phyloP scores from a whole-genome alignment of 2,797 vertebrate genomes.

The Falco biarmicus region DNA sequence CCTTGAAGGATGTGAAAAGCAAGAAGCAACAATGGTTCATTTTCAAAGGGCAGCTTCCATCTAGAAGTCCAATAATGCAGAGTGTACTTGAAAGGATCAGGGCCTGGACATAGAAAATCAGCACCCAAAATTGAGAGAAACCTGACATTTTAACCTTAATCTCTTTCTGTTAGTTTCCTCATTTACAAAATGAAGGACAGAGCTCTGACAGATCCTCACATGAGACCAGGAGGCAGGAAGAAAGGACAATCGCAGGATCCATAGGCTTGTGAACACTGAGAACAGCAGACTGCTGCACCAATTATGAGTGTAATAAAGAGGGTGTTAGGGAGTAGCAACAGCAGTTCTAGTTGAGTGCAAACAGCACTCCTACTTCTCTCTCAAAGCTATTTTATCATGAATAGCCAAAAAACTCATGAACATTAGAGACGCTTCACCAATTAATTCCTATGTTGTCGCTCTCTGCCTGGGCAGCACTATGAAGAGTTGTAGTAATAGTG shows the following conservation, averaged over 20 bases:
- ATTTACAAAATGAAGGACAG: neutral
- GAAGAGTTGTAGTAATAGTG: neutral
- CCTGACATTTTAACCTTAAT: slow-evolving; percentile 63
- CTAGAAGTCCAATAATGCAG: slow-evolving; percentile 41
- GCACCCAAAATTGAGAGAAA: slow-evolving; percentile 49
- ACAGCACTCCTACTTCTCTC: neutral
- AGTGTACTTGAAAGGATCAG: slow-evolving; percentile 51
- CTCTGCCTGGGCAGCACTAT: neutral
- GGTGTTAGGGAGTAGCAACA: neutral
- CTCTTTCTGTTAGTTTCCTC: neutral
- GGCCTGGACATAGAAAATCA: slow-evolving; percentile 32
- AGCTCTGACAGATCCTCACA: slow-evolving; percentile 13
- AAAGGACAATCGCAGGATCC: slow-evolving; percentile 26
- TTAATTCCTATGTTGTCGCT: neutral
- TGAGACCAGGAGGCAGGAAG: neutral
- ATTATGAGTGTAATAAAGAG: slow-evolving; percentile 9
- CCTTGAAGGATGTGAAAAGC: slow-evolving; percentile 27
- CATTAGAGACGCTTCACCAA: neutral
- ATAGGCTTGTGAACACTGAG: neutral
- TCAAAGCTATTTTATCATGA: neutral
- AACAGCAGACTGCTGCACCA: neutral
- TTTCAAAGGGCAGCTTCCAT: slow-evolving; percentile 48
- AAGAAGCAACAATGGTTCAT: slow-evolving; percentile 49
- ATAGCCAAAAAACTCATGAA: neutral
- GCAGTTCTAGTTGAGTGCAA: neutral